phyloP scores from a whole-genome alignment of 2,797 vertebrate species.

The Sardinella longiceps region DNA sequence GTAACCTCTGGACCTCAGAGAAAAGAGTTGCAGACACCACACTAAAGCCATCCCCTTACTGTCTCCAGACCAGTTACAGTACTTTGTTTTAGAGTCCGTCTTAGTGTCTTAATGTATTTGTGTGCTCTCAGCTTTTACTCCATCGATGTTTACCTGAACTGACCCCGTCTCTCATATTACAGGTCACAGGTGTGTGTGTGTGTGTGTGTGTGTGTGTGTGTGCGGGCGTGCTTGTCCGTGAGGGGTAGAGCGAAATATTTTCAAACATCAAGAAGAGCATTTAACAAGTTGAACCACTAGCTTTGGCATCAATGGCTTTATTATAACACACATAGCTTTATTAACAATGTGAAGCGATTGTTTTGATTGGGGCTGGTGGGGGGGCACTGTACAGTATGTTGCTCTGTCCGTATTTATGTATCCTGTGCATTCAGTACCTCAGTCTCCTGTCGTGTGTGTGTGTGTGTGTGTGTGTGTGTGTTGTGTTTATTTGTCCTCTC shows the following conservation, averaged over 20 bases:
- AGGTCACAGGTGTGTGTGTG: background rate
- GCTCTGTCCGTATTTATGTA: background rate
- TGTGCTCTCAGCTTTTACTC: background rate
- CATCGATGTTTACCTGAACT: background rate
- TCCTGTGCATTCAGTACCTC: background rate
- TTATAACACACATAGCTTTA: too few relatives aligned
- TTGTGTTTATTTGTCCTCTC: background rate
- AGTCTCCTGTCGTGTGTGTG: background rate
- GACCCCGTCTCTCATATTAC: background rate
- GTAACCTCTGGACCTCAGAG: background rate
- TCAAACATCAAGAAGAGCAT: too few relatives aligned
- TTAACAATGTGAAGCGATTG: too few relatives aligned
- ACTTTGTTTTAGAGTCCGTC: background rate
- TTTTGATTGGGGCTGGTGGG: too few relatives aligned
- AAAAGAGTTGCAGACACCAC: background rate
- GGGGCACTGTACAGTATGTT: too few relatives aligned
- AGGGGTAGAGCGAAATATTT: background rate
- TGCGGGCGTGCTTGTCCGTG: background rate
- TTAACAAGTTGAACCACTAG: too few relatives aligned
- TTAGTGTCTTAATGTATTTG: too few relatives aligned
- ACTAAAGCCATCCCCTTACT: too few relatives aligned
- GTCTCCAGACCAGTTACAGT: background rate
- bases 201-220: background rate
- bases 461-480: slow-evolving; percentile 12
- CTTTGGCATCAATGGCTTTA: too few relatives aligned